These are phyloP conservation scores for Ptilorrhoa leucosticta DNA, from an alignment of 2,113 vertebrate species.

Conservation along the genomic window DNA sequence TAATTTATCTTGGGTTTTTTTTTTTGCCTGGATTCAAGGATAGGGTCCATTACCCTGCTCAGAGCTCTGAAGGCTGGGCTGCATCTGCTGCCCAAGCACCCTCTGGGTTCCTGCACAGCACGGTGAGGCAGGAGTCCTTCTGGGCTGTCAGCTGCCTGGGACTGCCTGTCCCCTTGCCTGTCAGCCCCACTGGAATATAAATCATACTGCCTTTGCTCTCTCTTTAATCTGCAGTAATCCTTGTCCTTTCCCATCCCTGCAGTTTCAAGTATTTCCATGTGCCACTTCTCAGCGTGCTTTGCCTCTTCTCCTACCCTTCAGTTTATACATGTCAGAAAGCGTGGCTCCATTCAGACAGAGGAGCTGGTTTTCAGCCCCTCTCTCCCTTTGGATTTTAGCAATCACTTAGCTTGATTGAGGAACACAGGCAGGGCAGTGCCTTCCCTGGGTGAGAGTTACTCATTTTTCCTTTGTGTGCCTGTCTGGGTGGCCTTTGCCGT, in stretches of 20 bases:
- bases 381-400: neutral
- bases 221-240: neutral
- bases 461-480: neutral
- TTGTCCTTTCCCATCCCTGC: neutral
- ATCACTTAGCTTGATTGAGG: neutral
- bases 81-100: neutral
- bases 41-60: neutral
- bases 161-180: neutral
- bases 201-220: neutral
- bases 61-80: neutral
- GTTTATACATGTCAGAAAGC: neutral
- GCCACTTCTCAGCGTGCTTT: neutral
- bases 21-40: neutral
- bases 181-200: neutral
- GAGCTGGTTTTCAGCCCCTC: neutral
- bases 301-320: neutral
- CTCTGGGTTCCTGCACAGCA: neutral
- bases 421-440: neutral
- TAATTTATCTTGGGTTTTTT: neutral
- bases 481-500: neutral
- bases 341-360: neutral
- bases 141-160: neutral
- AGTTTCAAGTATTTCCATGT: accelerated
- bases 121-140: neutral
- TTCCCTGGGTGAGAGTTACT: neutral